Base-by-base conservation (phyloP, 1,140 invertebrate genomes). In the Drosophila trapezifrons region DNA sequence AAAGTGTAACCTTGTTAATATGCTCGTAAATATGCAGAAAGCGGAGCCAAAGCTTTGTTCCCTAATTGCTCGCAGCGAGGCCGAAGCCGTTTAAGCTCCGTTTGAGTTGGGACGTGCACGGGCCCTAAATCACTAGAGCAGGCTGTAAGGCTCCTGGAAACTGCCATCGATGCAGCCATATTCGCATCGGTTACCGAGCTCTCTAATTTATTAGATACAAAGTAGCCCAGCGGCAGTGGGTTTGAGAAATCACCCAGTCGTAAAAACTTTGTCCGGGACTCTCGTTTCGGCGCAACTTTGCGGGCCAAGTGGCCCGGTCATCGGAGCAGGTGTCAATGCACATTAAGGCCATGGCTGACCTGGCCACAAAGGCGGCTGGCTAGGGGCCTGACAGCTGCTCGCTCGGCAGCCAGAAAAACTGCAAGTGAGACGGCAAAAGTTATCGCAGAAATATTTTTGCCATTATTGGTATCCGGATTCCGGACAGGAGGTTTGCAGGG, bases 281-380 rank as follows among this genome's bases (percentile, higher is more conserved):
- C 29, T 60, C 20, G 27, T 32, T 69, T 69, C 37, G 18, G 7
- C 17, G 32, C 32, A 67, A 42, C 40, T 67, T 37, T n/a, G 32
- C 12, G 25, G 52, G 38, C n/a, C 15, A 73, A 67, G 38, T 55
- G 60, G 55, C 25, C 27, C 38, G 43, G 32, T 40, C 32, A 63
- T 37, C 38, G 67, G 37, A 66, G 57, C 80, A 85, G 80, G 72
- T 84, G 81, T 80, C 80, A 73, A 69, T 52, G 58, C 43, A 65
- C 58, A 73, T 85, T 85, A 85, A 37, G 64, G 40, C 66, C 63
- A 84, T 51, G 57, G 47, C 46, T 37, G 72, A 57, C 60, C 66
- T 46, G 20, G 51, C 54, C 74, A 76, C 72, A 49, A 76, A 58
- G 12, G 45, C 29, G 29, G 42, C 17, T 38, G 22, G 27, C 35